A percentile compares a stretch with the other conserved stretches of the same genome.
Conservation (phyloP, 2,888 invertebrate genomes). For the Petrolisthes manimaculis region DNA sequence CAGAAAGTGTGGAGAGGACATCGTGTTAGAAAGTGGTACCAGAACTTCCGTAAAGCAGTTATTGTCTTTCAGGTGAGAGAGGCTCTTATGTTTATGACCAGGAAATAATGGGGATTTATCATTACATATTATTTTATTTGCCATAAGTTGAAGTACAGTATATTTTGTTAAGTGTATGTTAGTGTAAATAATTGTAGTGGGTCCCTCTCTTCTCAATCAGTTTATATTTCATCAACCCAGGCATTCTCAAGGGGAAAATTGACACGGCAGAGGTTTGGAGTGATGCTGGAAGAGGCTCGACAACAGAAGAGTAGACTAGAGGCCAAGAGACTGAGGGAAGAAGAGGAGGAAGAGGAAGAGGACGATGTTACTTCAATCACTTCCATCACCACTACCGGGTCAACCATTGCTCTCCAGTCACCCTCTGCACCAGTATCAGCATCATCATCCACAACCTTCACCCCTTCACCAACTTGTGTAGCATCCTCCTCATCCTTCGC, state of each 20-base stretch:
- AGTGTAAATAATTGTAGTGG: no score
- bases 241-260: slow-evolving; percentile 80
- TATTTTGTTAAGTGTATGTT: background rate
- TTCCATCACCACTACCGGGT: background rate
- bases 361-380: slow-evolving; percentile 25
- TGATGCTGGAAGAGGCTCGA: slow-evolving; percentile 68
- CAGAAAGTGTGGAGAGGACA: slow-evolving; percentile 85
- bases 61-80: slow-evolving; percentile 75
- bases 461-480: background rate
- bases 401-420: background rate
- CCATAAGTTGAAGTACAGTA: background rate
- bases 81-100: background rate
- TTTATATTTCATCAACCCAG: no score
- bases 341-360: background rate
- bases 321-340: slow-evolving; percentile 37
- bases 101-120: background rate
- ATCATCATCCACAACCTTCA: background rate
- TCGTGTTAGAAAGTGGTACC: slow-evolving; percentile 78
- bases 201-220: no score
- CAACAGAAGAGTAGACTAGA: slow-evolving; percentile 25
- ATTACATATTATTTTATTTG: background rate
- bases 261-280: slow-evolving; percentile 75
- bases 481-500: background rate
- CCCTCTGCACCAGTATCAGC: background rate
- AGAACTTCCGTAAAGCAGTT: slow-evolving; percentile 75